Base-by-base conservation (phyloP, 2,797 vertebrate species). In the Coracias cyanogaster region DNA sequence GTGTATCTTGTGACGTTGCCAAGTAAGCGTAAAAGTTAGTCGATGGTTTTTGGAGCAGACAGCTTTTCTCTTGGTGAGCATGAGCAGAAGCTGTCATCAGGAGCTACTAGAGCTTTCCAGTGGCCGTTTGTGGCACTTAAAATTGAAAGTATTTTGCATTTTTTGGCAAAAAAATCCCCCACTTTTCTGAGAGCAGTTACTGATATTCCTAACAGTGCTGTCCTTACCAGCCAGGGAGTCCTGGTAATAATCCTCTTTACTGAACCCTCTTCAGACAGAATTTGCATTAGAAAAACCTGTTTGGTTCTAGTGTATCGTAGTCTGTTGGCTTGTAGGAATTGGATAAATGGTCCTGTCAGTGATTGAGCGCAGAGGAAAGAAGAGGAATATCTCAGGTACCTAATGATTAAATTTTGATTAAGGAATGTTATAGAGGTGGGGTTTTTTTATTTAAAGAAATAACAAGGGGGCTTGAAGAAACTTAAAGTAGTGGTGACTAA, bases 171-270 rank as follows among this genome's bases (percentile, higher is more conserved):
- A 16, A 80, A 35, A 5, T 0, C 29, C 3, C 6, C 8, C 9
- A 12, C 7, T 37, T 74, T 45, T 74, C 19, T 65, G 49, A 12
- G 3, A 31, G 8, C 28, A 86, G 10, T 76, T 79, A 4, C 16
- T 48, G 13, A 60, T 51, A 13, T 18, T 17, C 24, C 19, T 48
- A 51, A 0, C 2, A 8, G 20, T n/a, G 31, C 54, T 2, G 2
- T 66, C 41, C 41, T 43, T 70, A 2, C 22, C 15, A 76, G 39
- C 14, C 21, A 48, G 26, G 43, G 29, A 9, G 26, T 64, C 0
- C 2, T 17, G 8, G 9, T 46, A 33, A 54, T 41, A 78, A 26
- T 76, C 45, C 5, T 22, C 37, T 89, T 83, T 39, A 31, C 74
- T 69, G 62, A 83, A 39, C 15, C 41, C 82, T 60, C 43, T 51